A percentile compares a stretch with the other conserved stretches of the same genome.
Conservation (phyloP, 2,888 invertebrate genomes). For the Ochropleura plecta region DNA sequence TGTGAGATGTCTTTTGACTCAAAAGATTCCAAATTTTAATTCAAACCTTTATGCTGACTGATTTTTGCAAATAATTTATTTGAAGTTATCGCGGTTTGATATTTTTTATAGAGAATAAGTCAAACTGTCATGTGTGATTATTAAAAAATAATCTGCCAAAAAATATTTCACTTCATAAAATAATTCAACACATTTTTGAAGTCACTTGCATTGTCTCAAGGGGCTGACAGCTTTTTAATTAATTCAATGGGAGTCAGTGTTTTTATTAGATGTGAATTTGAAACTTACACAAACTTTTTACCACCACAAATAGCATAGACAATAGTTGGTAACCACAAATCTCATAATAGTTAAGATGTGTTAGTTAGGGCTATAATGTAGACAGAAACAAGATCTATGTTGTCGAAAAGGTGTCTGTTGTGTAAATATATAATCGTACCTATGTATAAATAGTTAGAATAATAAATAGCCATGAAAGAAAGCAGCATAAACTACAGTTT, state of each 20-base stretch:
- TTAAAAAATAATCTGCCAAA: neutral
- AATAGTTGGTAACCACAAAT: constrained; percentile 19
- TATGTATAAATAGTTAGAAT: neutral
- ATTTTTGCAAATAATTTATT: neutral
- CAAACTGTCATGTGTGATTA: neutral
- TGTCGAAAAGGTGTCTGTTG: constrained; percentile 12
- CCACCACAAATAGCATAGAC: constrained; percentile 1
- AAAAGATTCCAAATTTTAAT: neutral
- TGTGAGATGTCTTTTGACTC: neutral
- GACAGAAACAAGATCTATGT: constrained; percentile 29
- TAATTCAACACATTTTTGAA: neutral
- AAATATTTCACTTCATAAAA: neutral
- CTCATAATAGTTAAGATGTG: constrained; percentile 34
- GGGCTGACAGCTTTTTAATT: constrained; percentile 9
- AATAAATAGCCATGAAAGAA: neutral
- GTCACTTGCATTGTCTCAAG: constrained; percentile 19
- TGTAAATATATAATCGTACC: constrained; percentile 21
- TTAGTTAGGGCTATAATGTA: constrained; percentile 22
- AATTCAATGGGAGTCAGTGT: constrained; percentile 11
- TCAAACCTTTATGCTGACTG: neutral
- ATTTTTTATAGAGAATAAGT: neutral
- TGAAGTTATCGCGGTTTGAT: neutral
- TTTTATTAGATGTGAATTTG: constrained; percentile 25
- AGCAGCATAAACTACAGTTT: neutral
- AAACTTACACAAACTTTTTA: constrained; percentile 20